Evolutionary conservation across 2,113 vertebrate species (phyloP), one percentile per base, ranked within the genome.

Genomic region (Hippocampus guttulatus): DNA sequence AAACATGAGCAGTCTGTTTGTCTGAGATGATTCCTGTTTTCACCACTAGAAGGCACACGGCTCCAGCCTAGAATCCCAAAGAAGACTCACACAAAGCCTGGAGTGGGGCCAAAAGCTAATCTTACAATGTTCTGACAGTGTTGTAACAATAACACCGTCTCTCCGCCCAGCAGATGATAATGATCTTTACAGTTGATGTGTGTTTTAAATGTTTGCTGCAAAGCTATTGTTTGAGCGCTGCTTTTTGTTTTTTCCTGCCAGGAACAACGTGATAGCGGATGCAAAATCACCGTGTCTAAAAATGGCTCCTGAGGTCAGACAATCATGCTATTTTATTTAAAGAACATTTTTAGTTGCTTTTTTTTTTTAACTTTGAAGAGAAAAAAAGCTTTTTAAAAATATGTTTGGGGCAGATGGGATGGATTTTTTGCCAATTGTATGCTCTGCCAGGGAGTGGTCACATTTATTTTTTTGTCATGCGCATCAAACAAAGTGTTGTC

Each of bases 11-110:
- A 20, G 49, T 55, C 52, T 55, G 52, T n/a, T 54, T 54, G 52
- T 3, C 21, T 27, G 30, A 61, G 27, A 61, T 18, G 0, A 40
- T 63, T 57, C 14, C 1, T 38, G 27, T 63, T 57, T 47, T 45
- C 5, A 5, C 75, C 85, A 84, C 81, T 76, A 84, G 87, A 77
- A 84, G 79, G 82, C 82, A 16, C 27, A 1, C 21, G 2, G 15
- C 2, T 69, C 62, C 60, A 8, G 8, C 8, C 3, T n/a, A 40
- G 10, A 64, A 10, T 64, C 18, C 12, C 20, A 12, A n/a, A n/a
- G 10, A 2, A 14, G 62, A 64, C 58, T 33, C 21, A 1, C 5
- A 51, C 47, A 51, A 51, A 21, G 23, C 66, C 54, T 77, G 77
- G 82, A 67, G 25, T 3, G 9, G 21, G 51, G 69, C 75, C 77